These are phyloP conservation scores for Mellivora capensis DNA, from an alignment of 2,113 vertebrate species.

Conservation along the genomic window DNA sequence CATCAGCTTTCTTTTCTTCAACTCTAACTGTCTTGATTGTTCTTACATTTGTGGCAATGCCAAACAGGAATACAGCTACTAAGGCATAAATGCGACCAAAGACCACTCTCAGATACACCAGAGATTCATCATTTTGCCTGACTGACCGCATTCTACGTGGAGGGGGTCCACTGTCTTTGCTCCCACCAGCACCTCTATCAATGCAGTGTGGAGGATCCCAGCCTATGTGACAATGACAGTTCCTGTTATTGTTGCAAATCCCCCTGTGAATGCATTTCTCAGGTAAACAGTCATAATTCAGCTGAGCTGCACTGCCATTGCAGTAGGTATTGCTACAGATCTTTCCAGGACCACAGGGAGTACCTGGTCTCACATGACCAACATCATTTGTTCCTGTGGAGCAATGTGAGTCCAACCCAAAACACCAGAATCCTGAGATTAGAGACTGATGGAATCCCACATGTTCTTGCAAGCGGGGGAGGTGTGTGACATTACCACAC, in stretches of 20 bases:
- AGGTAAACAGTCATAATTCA: constrained; percentile 48
- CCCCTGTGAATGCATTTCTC: constrained; percentile 69
- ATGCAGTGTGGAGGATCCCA: constrained; percentile 61
- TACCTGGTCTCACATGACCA: constrained; percentile 69
- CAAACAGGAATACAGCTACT: not conserved
- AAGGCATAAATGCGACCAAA: not conserved
- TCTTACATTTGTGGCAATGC: not conserved
- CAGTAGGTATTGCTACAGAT: constrained; percentile 50
- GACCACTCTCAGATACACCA: accelerated
- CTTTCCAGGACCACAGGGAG: not conserved
- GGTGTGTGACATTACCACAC: constrained; percentile 54
- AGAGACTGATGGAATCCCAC: constrained; percentile 68
- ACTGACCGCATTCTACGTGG: accelerated
- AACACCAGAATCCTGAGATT: accelerated
- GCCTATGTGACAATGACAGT: constrained; percentile 73
- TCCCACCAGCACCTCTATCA: constrained; percentile 51
- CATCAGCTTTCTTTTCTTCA: accelerated
- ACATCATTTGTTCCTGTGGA: not conserved
- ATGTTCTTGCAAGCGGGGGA: constrained; percentile 61
- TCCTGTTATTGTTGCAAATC: constrained; percentile 68
- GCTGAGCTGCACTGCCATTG: accelerated
- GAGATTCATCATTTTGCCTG: accelerated
- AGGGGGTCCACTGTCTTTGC: not conserved
- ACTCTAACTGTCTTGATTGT: accelerated
- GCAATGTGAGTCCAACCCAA: no score